These are phyloP conservation scores for Xenopus borealis DNA, from an alignment of 2,113 vertebrate species.

Conservation along the genomic window DNA sequence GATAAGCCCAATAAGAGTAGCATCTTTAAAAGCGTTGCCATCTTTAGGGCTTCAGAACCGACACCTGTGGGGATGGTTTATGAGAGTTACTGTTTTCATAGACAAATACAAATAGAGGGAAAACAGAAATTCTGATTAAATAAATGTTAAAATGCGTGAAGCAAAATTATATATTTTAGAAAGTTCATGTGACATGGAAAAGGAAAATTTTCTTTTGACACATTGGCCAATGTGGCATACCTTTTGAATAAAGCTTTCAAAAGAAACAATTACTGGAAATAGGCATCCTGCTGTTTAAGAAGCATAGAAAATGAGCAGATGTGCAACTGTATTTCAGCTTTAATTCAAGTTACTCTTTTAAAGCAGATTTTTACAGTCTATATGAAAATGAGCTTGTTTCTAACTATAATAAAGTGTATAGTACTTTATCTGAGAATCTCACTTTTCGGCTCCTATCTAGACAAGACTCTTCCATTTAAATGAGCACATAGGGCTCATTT, in stretches of 20 bases:
- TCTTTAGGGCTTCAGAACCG: too few relatives aligned
- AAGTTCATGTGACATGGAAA: conserved; percentile 17
- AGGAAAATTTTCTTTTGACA: conserved; percentile 37
- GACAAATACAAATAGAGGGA: too few relatives aligned
- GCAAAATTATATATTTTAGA: conserved; percentile 26
- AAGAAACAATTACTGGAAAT: conserved; percentile 41
- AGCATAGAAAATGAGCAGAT: conserved; percentile 39
- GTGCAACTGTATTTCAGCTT: conserved; percentile 29
- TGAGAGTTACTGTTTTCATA: too few relatives aligned
- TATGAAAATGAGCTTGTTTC: conserved; percentile 3
- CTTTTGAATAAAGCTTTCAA: conserved; percentile 40
- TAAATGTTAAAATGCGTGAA: neutral
- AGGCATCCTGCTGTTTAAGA: conserved; percentile 40
- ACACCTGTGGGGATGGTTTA: too few relatives aligned
- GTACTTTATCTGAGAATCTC: neutral
- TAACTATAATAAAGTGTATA: neutral
- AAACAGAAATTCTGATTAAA: too few relatives aligned
- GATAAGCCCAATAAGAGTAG: too few relatives aligned
- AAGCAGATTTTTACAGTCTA: neutral
- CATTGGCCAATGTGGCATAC: conserved; percentile 35
- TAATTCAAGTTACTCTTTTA: conserved; percentile 10
- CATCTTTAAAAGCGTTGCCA: too few relatives aligned
- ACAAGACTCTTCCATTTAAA: too few relatives aligned
- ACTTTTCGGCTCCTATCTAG: too few relatives aligned
- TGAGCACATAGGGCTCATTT: too few relatives aligned